Base-by-base conservation (phyloP, 2,888 invertebrate species). In the Camponotus fellah region DNA sequence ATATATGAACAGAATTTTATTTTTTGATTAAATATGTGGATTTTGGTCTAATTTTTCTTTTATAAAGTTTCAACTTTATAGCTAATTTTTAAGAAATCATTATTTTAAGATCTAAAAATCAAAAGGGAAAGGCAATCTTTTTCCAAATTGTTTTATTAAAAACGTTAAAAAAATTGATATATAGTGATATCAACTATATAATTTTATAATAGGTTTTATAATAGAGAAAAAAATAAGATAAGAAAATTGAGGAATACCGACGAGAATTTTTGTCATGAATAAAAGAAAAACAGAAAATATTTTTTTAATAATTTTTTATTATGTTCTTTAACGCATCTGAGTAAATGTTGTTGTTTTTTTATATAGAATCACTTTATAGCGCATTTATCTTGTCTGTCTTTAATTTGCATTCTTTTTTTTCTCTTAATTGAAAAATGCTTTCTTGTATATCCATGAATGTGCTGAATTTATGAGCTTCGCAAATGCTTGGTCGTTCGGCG, bases 351-450 rank as follows among this genome's bases (percentile, higher is more conserved):
- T 69, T 49, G 12, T 40, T 49, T 14, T 64, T 74, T 62, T 34
- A 74, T 6, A 32, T 14, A 26, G 5, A 26, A 74, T 14, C 12
- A n/a, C n/a, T 34, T 62, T 43, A 17, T 6, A 9, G 9, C 6
- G 26, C 9, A 56, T 26, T 72, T 72, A 74, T 56, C 2, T 64
- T 12, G 10, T 40, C 10, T 12, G 17, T 2, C 6, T 53, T 37
- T 65, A 21, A 65, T 56, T 64, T 65, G 49, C 8, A 12, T 76
- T 3, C 26, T 26, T 26, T 62, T 12, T 62, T 75, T 76, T 75
- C 49, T 40, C 5, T 1, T 53, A 26, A 37, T 37, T 37, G 26
- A 17, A 53, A 76, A 76, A 65, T 17, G 26, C 37, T 34, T 53
- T 3, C 10, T 49, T 32, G 26, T 3, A 12, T 8, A 53, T 14